Evolutionary conservation across 64 coral and sea anemone species (phyloP), one percentile per base, ranked within the genome.

Genomic region (Trachythela sp.): DNA sequence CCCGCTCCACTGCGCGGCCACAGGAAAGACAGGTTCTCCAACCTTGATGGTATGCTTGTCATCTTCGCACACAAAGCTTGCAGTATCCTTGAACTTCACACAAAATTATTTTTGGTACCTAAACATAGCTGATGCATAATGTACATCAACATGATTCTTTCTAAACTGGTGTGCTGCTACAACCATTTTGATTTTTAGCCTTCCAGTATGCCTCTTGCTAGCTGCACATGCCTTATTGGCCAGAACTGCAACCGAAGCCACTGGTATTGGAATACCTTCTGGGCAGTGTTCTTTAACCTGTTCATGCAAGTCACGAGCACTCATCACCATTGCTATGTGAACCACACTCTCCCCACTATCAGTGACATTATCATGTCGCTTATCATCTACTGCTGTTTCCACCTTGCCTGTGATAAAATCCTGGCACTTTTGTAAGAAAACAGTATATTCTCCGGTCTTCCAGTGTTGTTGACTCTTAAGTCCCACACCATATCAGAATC

Each of bases 191-290:
- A 89, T 80, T 80, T 56, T 89, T 31, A 89, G 31, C 36, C 72
- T 39, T 42, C 33, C 88, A 1, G 48, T 89, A 54, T 89, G 71
- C 48, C 75, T 89, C 72, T 49, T 89, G 76, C 59, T 68, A 49
- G 88, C 88, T 48, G 88, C 75, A 83, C 59, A 89, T 42, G 88
- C 75, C 75, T 89, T 89, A 54, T 89, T 14, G 88, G 88, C 88
- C 88, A 89, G 75, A 89, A 89, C 88, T 84, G 88, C 75, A 89
- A 39, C 9, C 48, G 88, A 18, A 89, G 75, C 88, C 88, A 84
- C 72, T 20, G 88, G 75, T n/a, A 89, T 89, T 17, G 88, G 45
- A 33, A 80, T 89, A 89, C 88, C 88, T 41, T 89, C 88, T 27
- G 75, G 88, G n/a, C 72, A 89, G 50, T 89, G 50, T 70, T 60